Evolutionary conservation across 2,797 vertebrate genomes (phyloP).

Genomic region (Syncerus caffer): DNA sequence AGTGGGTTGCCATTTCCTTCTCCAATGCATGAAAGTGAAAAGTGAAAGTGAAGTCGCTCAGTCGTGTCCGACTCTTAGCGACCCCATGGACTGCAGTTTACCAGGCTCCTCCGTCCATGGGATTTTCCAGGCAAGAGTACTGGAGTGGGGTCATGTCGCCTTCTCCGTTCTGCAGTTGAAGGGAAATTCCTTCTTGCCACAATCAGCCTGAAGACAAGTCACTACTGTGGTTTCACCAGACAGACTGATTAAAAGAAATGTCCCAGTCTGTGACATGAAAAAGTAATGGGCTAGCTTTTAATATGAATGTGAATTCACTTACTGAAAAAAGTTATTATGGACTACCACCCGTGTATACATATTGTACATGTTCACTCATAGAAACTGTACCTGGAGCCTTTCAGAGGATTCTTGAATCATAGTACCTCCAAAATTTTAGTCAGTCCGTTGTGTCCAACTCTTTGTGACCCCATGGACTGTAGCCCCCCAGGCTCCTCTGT

Average conservation of each 20-base stretch:
- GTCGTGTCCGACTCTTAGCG: too few species aligned
- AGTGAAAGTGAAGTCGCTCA: too few species aligned
- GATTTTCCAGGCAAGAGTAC: too few species aligned
- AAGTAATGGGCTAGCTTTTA: neutral
- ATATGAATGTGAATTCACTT: neutral
- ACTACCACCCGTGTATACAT: neutral
- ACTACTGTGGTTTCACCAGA: neutral
- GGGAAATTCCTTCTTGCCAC: slow-evolving; percentile 14
- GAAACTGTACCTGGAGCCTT: neutral
- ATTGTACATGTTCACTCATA: neutral
- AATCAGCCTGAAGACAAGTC: neutral
- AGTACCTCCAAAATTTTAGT: neutral
- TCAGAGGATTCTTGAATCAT: neutral
- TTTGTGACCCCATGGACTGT: neutral
- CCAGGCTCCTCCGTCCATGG: too few species aligned
- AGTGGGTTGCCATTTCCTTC: too few species aligned
- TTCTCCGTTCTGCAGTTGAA: neutral
- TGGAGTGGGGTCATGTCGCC: too few species aligned
- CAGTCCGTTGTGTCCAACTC: neutral
- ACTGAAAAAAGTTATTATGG: neutral
- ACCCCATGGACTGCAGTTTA: too few species aligned
- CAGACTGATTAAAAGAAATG: neutral
- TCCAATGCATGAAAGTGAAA: too few species aligned
- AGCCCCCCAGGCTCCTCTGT: neutral
- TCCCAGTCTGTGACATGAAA: neutral